These are phyloP conservation scores for Myiotriccus ornatus DNA, from an alignment of 2,797 vertebrate species.

Conservation along the genomic window DNA sequence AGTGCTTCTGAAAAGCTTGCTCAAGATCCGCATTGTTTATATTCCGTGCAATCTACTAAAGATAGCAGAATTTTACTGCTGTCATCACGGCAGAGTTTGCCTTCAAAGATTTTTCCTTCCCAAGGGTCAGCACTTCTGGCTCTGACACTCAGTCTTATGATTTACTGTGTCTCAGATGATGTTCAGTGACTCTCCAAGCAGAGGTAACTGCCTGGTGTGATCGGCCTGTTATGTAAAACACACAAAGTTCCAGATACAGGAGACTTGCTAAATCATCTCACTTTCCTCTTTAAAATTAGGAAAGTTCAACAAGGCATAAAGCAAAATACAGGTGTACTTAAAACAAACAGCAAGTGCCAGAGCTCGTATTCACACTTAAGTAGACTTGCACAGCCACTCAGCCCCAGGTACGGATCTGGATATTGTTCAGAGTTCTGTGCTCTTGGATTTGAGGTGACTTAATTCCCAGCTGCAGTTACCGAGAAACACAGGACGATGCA, in stretches of 20 bases:
- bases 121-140: background rate
- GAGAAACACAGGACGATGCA: background rate
- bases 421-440: background rate
- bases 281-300: background rate
- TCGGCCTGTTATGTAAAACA: background rate
- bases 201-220: background rate
- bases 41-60: background rate
- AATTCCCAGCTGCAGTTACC: background rate
- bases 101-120: background rate
- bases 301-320: background rate
- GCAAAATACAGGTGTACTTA: background rate
- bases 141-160: background rate
- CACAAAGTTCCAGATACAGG: background rate
- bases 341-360: background rate
- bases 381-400: background rate
- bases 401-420: background rate
- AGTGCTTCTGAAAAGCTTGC: background rate
- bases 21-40: background rate
- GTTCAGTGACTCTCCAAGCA: background rate
- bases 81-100: background rate
- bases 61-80: background rate
- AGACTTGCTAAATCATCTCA: background rate
- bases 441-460: background rate
- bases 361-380: background rate
- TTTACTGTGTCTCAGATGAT: background rate